Evolutionary conservation across 2,888 invertebrate species (phyloP).

Genomic region (Psococerastis gibbosa): DNA sequence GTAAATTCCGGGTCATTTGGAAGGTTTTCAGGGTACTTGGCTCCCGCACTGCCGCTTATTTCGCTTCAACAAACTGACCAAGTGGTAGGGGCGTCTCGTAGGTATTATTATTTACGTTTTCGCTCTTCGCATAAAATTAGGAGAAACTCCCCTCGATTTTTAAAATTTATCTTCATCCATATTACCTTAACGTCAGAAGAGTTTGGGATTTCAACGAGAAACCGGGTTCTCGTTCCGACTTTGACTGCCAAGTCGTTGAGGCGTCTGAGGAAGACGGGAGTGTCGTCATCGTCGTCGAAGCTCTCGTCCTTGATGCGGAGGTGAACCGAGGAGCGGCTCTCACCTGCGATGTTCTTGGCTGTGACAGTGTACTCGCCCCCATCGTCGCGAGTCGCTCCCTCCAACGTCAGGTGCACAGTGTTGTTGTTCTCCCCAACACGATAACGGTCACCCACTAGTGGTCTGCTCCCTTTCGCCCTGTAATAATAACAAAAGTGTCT

Average conservation of each 20-base stretch:
- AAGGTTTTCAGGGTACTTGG: no score
- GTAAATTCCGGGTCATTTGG: no score
- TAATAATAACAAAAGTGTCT: slow-evolving; percentile 15
- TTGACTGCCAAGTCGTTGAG: slow-evolving; percentile 74
- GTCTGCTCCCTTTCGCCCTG: slow-evolving; percentile 36
- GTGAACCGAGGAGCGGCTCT: slow-evolving; percentile 32
- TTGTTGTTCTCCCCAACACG: slow-evolving; percentile 24
- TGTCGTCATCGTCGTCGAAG: slow-evolving; percentile 41
- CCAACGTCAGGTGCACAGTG: slow-evolving; percentile 32
- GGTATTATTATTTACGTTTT: no score
- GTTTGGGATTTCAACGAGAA: slow-evolving; percentile 67
- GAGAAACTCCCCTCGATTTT: no score
- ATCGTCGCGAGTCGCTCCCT: slow-evolving; percentile 41
- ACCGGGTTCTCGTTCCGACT: slow-evolving; percentile 70
- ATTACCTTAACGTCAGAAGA: slow-evolving; percentile 60
- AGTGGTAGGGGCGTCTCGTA: no score
- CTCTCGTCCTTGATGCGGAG: slow-evolving; percentile 33
- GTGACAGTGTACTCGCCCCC: slow-evolving; percentile 58
- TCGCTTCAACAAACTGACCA: no score
- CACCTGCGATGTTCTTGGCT: slow-evolving; percentile 37
- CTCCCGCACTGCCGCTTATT: no score
- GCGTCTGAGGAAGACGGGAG: slow-evolving; percentile 65
- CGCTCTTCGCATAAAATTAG: no score
- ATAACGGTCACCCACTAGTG: slow-evolving; percentile 47
- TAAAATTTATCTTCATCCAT: no score